phyloP scores from a whole-genome alignment of 1,140 invertebrate genomes.

The Tetranychus urticae region DNA sequence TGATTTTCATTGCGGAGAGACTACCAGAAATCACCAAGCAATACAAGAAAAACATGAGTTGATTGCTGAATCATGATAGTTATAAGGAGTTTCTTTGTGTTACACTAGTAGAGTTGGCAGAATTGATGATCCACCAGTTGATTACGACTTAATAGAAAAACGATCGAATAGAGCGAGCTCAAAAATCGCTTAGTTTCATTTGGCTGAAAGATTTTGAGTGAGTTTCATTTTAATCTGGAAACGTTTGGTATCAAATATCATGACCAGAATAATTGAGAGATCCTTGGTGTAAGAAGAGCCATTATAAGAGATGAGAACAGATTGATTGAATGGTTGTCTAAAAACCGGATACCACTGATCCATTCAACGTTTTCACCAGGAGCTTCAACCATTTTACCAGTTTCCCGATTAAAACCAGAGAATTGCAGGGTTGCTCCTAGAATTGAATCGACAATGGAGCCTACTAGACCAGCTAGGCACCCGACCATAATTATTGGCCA shows the following conservation, averaged over 20 bases:
- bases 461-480: slow-evolving; percentile 42
- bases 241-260: neutral
- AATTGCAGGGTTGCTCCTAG: slow-evolving; percentile 62
- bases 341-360: slow-evolving; percentile 44
- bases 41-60: no score
- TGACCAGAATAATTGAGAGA: neutral
- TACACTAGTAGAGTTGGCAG: no score
- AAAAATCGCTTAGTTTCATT: no score
- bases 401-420: slow-evolving; percentile 34
- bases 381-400: slow-evolving; percentile 36
- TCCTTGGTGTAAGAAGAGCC: slow-evolving; percentile 37
- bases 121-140: no score
- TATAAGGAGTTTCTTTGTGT: no score
- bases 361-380: slow-evolving; percentile 43
- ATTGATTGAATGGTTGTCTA: slow-evolving; percentile 78
- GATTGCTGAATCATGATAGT: no score
- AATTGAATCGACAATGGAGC: slow-evolving; percentile 56
- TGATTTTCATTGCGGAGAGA: no score
- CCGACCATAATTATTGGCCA: slow-evolving; percentile 44
- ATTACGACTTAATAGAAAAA: no score
- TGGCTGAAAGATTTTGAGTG: no score
- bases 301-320: slow-evolving; percentile 51
- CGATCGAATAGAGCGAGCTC: no score
- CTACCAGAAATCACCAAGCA: no score
- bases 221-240: no score